These are phyloP conservation scores for Ephydatia muelleri DNA, from an alignment of 37 sponge, comb jelly and placozoan species.

Conservation along the genomic window DNA sequence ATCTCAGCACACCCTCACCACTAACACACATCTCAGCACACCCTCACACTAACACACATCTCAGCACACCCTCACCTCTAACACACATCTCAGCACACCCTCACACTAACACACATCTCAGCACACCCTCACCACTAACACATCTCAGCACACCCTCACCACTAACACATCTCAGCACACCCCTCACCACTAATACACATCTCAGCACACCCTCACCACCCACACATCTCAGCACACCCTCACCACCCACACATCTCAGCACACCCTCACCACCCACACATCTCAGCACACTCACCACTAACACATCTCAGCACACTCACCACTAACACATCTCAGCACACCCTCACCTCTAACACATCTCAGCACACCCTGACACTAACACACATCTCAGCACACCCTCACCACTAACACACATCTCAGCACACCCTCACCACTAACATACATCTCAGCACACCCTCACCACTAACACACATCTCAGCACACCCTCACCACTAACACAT, in stretches of 20 bases:
- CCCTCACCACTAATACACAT: not conserved
- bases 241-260: too few relatives aligned
- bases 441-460: too few relatives aligned
- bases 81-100: not conserved
- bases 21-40: not conserved
- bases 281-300: not conserved
- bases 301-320: not conserved
- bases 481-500: conserved; percentile 1
- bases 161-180: not conserved
- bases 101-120: not conserved
- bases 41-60: not conserved
- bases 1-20: not conserved
- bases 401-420: not conserved
- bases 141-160: not conserved
- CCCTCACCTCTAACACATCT: not conserved
- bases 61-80: not conserved
- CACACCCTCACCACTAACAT: not conserved
- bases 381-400: not conserved
- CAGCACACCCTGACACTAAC: not conserved
- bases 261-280: not conserved
- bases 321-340: not conserved
- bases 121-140: not conserved
- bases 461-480: conserved; percentile 1
- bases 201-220: not conserved
- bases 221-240: conserved; percentile 1